Evolutionary conservation across 1,140 invertebrate genomes (phyloP).

Genomic region (Drosophila lacertosa): DNA sequence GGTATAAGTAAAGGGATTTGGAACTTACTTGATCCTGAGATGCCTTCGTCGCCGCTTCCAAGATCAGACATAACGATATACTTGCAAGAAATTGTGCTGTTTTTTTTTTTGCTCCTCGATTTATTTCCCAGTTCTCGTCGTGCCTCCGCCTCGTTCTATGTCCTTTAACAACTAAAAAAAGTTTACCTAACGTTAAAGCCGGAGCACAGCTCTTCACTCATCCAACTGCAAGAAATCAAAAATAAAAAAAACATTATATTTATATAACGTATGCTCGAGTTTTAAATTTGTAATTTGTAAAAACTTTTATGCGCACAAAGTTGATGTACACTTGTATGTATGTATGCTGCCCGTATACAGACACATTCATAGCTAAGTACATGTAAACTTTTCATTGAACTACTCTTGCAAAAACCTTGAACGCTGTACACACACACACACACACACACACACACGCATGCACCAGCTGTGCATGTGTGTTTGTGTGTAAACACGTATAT

Average conservation of each 20-base stretch:
- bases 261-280: no score
- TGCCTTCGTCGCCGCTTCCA: conserved; percentile 89
- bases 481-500: conserved; percentile 13
- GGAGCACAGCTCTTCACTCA: conserved; percentile 22
- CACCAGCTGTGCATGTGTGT: no score
- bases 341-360: neutral
- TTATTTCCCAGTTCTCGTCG: conserved; percentile 3
- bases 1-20: neutral
- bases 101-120: neutral
- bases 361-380: neutral
- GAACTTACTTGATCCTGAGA: conserved; percentile 89
- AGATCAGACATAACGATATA: conserved; percentile 88
- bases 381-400: conserved; percentile 28
- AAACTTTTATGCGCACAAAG: no score
- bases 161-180: conserved; percentile 11
- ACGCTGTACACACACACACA: conserved; percentile 35
- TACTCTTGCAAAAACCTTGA: conserved; percentile 55
- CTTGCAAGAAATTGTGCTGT: neutral
- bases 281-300: no score
- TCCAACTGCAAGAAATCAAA: no score
- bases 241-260: no score
- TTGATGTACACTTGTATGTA: neutral
- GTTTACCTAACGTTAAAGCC: conserved; percentile 13
- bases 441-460: neutral
- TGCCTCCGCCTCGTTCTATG: neutral